Percentiles rank a stretch among this genome's conserved stretches.
phyloP scores from a whole-genome alignment of 2,113 vertebrate species.

The Bostrychus sinensis region DNA sequence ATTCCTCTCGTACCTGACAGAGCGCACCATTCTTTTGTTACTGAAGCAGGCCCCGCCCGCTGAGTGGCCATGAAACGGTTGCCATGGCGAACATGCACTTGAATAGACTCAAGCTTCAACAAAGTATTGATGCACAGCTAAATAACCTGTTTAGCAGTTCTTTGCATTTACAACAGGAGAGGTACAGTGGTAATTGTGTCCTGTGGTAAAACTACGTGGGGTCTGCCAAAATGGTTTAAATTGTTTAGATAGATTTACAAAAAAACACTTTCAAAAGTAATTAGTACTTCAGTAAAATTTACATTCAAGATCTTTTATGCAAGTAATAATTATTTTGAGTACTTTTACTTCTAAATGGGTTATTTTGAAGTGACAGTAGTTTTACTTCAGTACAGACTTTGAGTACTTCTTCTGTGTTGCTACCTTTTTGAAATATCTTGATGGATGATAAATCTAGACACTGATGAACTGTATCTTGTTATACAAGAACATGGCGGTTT shows the following conservation, averaged over 20 bases:
- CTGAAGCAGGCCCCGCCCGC: neutral
- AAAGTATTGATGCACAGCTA: neutral
- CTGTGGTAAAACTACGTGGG: neutral
- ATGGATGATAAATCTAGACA: too few relatives aligned
- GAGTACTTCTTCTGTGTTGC: too few relatives aligned
- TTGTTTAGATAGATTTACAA: too few relatives aligned
- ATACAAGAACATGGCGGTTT: neutral
- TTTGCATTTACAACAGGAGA: neutral
- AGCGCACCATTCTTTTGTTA: neutral
- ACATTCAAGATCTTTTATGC: too few relatives aligned
- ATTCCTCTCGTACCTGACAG: conserved; percentile 5
- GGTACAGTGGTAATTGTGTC: neutral
- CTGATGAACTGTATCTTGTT: too few relatives aligned
- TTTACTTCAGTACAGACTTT: too few relatives aligned
- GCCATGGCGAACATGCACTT: conserved; percentile 31
- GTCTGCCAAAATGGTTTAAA: neutral
- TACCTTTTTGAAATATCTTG: too few relatives aligned
- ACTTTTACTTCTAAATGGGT: too few relatives aligned
- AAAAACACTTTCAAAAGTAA: too few relatives aligned
- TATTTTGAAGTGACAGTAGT: too few relatives aligned
- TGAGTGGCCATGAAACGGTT: conserved; percentile 15
- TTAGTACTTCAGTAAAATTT: too few relatives aligned
- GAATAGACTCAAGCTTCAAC: neutral
- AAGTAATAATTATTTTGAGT: too few relatives aligned
- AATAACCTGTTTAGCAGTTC: neutral